Conservation (phyloP, 2,113 vertebrate genomes). For the Sebastes schlegelii region DNA sequence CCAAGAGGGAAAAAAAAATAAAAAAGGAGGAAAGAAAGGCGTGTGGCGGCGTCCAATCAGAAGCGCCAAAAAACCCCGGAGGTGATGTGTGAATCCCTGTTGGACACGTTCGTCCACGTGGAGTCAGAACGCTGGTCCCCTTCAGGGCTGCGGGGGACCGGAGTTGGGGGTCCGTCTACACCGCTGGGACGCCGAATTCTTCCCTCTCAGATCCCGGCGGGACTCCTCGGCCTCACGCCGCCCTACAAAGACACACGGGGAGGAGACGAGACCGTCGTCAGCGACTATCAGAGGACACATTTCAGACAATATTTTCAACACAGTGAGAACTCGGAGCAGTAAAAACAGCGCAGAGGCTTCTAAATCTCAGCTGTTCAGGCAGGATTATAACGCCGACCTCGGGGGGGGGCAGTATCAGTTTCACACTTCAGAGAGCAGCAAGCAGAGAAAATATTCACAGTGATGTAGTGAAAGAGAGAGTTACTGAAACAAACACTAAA, state of each 20-base stretch:
- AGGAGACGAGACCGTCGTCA: constrained; percentile 4
- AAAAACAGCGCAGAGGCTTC: constrained; percentile 25
- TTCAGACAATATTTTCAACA: constrained; percentile 31
- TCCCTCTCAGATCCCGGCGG: constrained; percentile 35
- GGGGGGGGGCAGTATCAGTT: constrained; percentile 28
- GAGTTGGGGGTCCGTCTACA: constrained; percentile 2
- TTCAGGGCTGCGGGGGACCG: background rate
- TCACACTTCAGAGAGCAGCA: constrained; percentile 43
- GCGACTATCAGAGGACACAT: constrained; percentile 17
- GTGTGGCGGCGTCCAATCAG: constrained; percentile 33
- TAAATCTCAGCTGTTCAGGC: constrained; percentile 53
- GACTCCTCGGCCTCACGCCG: constrained; percentile 28
- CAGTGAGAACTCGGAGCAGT: constrained; percentile 20
- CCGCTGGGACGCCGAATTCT: constrained; percentile 23
- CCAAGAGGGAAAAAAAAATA: background rate
- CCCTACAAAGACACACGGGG: constrained; percentile 51
- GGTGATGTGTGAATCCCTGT: constrained; percentile 4
- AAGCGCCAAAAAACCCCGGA: background rate
- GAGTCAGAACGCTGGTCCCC: constrained; percentile 40
- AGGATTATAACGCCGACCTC: constrained; percentile 15
- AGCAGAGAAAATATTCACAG: constrained; percentile 29
- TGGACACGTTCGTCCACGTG: background rate
- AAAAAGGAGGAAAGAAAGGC: background rate
- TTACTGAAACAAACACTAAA: background rate
- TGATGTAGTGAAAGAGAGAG: background rate